Evolutionary conservation across 1,140 invertebrate genomes (phyloP), one percentile per base, ranked within the genome.

Genomic region (Drosophila ficusphila): DNA sequence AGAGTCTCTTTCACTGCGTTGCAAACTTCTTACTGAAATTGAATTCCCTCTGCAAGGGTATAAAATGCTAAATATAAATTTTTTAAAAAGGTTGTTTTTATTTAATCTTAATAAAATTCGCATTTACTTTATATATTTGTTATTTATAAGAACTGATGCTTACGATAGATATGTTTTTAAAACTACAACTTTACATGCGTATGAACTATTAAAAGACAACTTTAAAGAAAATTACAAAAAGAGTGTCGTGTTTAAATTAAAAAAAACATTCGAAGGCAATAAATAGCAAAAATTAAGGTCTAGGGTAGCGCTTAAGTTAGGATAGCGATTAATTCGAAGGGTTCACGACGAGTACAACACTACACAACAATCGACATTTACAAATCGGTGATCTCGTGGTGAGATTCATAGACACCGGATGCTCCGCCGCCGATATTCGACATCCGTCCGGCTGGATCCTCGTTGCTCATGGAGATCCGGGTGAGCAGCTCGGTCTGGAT

Each of bases 361-460:
- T 65, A 49, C 42, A 77, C 70, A 74, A 76, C 41, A 70, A 60
- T 42, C 44, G 68, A 62, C 58, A 86, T 85, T 86, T 90, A 90
- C 81, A 90, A 79, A 81, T 90, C 89, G 48, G 89, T 90, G 51
- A 90, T 90, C 85, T 90, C 89, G 31, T 90, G 82, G 33, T 90
- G 89, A 86, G 85, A 89, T 81, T 90, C 89, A 39, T 88, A 88
- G 25, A 53, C 39, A 31, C 68, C 69, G 25, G 57, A 69, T 27
- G 69, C 67, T 0, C 62, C 76, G 11, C 39, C 68, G n/a, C 19
- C 41, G 38, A 29, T 27, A 14, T 39, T 38, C 1, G 31, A 12
- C 34, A 70, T 16, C 38, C 74, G 77, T 27, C 42, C 48, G 11
- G 42, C 12, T 36, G 72, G 79, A 25, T 77, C 82, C 38, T 89